phyloP scores from a whole-genome alignment of 2,888 invertebrate species.

The Mylabris sibirica region DNA sequence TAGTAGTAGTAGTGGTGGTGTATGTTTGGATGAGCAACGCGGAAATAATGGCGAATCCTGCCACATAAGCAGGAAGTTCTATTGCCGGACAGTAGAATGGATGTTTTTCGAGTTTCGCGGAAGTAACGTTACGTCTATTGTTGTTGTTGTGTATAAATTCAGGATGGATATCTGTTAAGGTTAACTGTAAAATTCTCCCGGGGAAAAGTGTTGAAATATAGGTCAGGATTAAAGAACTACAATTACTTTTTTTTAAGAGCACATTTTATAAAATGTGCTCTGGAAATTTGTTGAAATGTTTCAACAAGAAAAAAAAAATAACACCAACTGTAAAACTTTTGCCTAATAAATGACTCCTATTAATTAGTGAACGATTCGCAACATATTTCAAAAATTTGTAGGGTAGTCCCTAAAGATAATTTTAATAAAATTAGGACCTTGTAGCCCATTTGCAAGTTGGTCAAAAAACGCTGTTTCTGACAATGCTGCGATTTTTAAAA shows the following conservation, averaged over 20 bases:
- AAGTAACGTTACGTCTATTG: constrained; percentile 23
- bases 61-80: constrained; percentile 45
- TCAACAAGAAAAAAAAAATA: too few relatives aligned
- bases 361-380: too few relatives aligned
- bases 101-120: constrained; percentile 29
- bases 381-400: too few relatives aligned
- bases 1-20: neutral
- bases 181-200: constrained; percentile 16
- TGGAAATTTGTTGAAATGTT: too few relatives aligned
- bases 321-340: too few relatives aligned
- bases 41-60: constrained; percentile 46
- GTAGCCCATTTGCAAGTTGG: too few relatives aligned
- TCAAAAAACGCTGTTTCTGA: too few relatives aligned
- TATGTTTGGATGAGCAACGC: constrained; percentile 27
- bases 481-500: too few relatives aligned
- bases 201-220: constrained; percentile 27
- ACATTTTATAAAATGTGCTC: too few relatives aligned
- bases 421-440: too few relatives aligned
- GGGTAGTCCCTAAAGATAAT: too few relatives aligned
- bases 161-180: constrained; percentile 3
- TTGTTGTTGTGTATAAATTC: constrained; percentile 17
- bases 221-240: constrained; percentile 21
- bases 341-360: too few relatives aligned
- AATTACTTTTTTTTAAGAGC: neutral
- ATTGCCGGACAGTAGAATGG: constrained; percentile 40